These are phyloP conservation scores for Luperina testacea DNA, from an alignment of 2,888 invertebrate species.

Conservation along the genomic window DNA sequence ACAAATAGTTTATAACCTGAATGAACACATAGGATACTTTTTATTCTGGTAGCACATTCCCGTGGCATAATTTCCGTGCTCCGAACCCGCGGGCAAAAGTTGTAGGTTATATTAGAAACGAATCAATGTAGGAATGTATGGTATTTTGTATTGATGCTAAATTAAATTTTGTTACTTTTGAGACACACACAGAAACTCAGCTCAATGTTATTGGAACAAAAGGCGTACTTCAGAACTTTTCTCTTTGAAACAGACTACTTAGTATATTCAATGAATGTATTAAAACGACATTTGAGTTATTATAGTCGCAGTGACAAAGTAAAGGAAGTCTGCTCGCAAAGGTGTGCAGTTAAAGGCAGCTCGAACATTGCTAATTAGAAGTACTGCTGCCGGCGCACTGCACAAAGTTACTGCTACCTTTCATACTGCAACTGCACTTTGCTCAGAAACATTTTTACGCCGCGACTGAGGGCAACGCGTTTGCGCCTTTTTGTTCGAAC, in stretches of 20 bases:
- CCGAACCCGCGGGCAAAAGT: no score
- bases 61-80: no score
- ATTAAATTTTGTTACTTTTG: background rate
- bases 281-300: constrained; percentile 40
- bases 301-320: constrained; percentile 54
- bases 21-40: no score
- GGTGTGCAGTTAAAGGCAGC: constrained; percentile 64
- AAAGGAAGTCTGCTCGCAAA: constrained; percentile 48
- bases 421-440: constrained; percentile 72
- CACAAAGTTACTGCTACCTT: constrained; percentile 76
- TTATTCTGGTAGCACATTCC: no score
- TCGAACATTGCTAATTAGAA: constrained; percentile 79
- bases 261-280: constrained; percentile 19
- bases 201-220: background rate
- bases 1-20: no score
- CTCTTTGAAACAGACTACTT: background rate
- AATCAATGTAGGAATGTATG: background rate
- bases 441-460: constrained; percentile 75
- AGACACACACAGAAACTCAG: no score
- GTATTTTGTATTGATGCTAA: background rate
- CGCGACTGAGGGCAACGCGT: constrained; percentile 69
- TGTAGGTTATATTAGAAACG: background rate
- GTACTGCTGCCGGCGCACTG: constrained; percentile 67
- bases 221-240: background rate
- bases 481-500: constrained; percentile 70